These are phyloP conservation scores for Helostoma temminkii DNA, from an alignment of 2,797 vertebrate genomes.

Conservation along the genomic window DNA sequence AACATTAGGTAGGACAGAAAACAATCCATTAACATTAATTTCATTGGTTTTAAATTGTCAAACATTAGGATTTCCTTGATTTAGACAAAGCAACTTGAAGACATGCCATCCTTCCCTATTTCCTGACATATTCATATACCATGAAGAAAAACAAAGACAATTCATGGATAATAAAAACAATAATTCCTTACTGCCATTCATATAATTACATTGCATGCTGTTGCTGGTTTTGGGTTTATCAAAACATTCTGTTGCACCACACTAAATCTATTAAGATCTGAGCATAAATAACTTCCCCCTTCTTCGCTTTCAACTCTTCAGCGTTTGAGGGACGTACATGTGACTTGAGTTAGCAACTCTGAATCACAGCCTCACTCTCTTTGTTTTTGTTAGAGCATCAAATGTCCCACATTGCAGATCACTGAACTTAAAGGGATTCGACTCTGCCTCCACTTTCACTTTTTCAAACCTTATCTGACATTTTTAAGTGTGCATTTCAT, in stretches of 20 bases:
- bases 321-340: constrained; percentile 3
- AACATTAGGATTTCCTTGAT: not conserved
- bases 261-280: not conserved
- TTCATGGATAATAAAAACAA: not conserved
- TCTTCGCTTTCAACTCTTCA: constrained; percentile 5
- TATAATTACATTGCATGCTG: not conserved
- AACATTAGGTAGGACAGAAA: no score
- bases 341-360: constrained; percentile 55
- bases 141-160: no score
- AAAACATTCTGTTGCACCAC: not conserved
- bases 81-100: no score
- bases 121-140: no score
- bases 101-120: no score
- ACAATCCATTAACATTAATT: no score
- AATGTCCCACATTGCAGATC: constrained; percentile 64
- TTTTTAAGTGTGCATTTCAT: constrained; percentile 56
- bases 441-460: constrained; percentile 49
- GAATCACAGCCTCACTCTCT: constrained; percentile 64
- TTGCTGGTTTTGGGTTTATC: not conserved
- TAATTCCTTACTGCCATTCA: not conserved
- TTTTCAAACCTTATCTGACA: constrained; percentile 48
- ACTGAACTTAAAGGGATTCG: constrained; percentile 44
- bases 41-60: not conserved
- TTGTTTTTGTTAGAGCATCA: constrained; percentile 36
- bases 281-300: not conserved